Evolutionary conservation across 2,888 invertebrate genomes (phyloP), one percentile per base, ranked within the genome.

Genomic region (Atethmia centrago): DNA sequence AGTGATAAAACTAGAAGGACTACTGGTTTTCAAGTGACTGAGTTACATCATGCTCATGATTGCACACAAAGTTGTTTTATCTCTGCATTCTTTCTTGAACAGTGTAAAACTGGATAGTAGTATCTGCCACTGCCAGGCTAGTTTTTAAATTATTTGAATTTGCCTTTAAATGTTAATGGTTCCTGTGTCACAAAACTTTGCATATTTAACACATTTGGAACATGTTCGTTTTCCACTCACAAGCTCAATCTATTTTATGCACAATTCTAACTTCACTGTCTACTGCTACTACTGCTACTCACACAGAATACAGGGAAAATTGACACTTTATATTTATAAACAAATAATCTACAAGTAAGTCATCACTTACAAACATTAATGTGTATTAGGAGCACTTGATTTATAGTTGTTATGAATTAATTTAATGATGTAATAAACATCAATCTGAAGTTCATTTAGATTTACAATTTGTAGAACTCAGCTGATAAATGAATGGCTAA

Each of bases 11-110:
- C 82, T 85, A 83, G 87, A 84, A 88, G 87, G 84, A 87, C 83
- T 85, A 80, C 86, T 82, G 82, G 85, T 85, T 88, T 86, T 80
- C 82, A 80, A 84, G 79, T 83, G 83, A 85, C 81, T 87, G 85
- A 76, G 84, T 89, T 89, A 88, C 89, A 89, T 88, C 89, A 89
- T 78, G 65, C 74, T 82, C 80, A 82, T 87, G 86, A 82, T 87
- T 87, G 87, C 88, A 87, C 88, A 88, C 80, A 77, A 83, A 79
- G 79, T 86, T 80, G 86, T 85, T 87, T 88, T 87, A 87, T 86
- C 88, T 88, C 77, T 87, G 81, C 79, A 85, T 87, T 87, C 85
- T 87, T 86, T 84, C 83, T 84, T 79, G 76, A 84, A 85, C 74
- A 74, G 83, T 83, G 79, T 71, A 58, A 79, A 87, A 87, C 83